Conservation (phyloP, 2,113 vertebrate genomes). For the Pungitius pungitius region DNA sequence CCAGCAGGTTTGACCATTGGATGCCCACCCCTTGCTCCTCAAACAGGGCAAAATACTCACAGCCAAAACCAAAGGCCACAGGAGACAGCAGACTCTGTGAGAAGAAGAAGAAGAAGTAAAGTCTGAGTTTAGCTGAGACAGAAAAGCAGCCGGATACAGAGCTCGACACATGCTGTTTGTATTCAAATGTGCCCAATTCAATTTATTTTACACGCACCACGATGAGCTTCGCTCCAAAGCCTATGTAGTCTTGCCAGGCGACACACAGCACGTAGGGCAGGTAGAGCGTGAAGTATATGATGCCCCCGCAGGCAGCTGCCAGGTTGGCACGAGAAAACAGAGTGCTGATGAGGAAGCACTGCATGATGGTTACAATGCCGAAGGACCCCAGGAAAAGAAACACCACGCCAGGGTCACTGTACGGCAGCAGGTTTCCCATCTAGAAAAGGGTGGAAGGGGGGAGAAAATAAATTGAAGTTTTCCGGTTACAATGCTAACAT, state of each 20-base stretch:
- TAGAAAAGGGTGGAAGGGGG: constrained; percentile 55
- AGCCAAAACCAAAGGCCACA: constrained; percentile 96
- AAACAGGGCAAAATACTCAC: constrained; percentile 94
- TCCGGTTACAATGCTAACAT: constrained; percentile 1
- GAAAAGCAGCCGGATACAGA: constrained; percentile 6
- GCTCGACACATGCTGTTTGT: not conserved
- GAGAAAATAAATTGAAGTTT: not conserved
- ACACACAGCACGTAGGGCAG: constrained; percentile 94
- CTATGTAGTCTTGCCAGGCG: constrained; percentile 94
- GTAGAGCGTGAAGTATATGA: constrained; percentile 96
- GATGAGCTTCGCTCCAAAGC: constrained; percentile 88
- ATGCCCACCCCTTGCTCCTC: constrained; percentile 97
- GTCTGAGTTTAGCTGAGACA: constrained; percentile 1
- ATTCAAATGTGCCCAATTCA: not conserved
- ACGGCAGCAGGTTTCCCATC: constrained; percentile 95
- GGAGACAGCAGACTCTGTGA: constrained; percentile 92
- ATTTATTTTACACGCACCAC: constrained; percentile 81
- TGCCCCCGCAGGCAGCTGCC: constrained; percentile 94
- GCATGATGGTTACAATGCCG: constrained; percentile 91
- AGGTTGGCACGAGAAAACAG: constrained; percentile 95
- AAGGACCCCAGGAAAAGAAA: constrained; percentile 93
- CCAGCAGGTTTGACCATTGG: constrained; percentile 94
- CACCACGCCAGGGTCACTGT: constrained; percentile 92
- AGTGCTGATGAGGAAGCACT: constrained; percentile 97
- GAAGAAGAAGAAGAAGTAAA: constrained; percentile 19